These are phyloP conservation scores for Sandelia bainsii DNA, from an alignment of 2,797 vertebrate species.

Conservation along the genomic window DNA sequence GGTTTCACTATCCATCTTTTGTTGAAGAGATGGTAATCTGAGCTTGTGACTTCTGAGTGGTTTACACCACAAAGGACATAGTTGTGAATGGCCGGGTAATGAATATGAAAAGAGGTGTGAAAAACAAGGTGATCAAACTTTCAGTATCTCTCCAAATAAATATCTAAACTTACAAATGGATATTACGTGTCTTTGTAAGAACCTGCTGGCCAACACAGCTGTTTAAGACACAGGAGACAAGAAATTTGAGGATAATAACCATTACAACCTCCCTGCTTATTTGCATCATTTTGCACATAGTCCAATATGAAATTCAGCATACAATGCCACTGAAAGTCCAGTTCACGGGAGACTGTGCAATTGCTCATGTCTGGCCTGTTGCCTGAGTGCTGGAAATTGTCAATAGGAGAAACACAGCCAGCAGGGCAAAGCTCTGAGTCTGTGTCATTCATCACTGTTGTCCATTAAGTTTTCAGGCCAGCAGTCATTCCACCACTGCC, in stretches of 20 bases:
- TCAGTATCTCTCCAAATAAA: too few species aligned
- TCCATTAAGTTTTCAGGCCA: conserved; percentile 18
- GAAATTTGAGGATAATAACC: not conserved
- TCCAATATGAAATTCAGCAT: conserved; percentile 9
- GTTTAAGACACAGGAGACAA: not conserved
- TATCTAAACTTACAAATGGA: too few species aligned
- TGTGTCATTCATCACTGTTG: conserved; percentile 25
- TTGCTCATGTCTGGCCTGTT: conserved; percentile 22
- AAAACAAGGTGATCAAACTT: too few species aligned
- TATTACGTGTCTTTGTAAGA: too few species aligned
- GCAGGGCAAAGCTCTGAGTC: conserved; percentile 13
- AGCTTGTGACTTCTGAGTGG: too few species aligned
- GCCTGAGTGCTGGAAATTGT: conserved; percentile 12
- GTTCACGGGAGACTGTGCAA: not conserved
- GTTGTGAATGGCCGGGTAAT: too few species aligned
- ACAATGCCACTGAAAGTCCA: not conserved
- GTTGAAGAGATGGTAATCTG: not conserved
- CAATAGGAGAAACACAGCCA: conserved; percentile 13
- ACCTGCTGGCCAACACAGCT: not conserved
- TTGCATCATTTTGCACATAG: not conserved
- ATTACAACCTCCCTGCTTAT: not conserved
- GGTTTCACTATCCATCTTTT: too few species aligned
- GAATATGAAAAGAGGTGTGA: too few species aligned
- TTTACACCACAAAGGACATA: too few species aligned
- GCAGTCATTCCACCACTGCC: conserved; percentile 11